These are phyloP conservation scores for Sminthopsis crassicaudata DNA, from an alignment of 2,113 vertebrate species.

Conservation along the genomic window DNA sequence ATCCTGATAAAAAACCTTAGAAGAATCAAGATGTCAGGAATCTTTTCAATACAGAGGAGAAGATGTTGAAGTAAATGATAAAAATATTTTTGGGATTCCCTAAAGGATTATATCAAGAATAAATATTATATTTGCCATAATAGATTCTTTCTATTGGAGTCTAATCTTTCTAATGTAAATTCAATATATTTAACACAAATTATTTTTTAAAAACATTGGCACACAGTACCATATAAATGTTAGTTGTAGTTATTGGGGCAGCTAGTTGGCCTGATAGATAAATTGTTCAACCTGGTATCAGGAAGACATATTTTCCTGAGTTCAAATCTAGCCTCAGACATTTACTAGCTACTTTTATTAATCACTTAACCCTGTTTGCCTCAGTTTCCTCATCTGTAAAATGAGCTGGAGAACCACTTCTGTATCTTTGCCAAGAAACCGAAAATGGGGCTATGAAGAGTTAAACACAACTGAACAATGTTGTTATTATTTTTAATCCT, in stretches of 20 bases:
- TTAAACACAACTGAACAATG: no score
- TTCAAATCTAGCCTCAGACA: not conserved
- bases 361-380: not conserved
- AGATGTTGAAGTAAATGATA: not conserved
- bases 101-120: not conserved
- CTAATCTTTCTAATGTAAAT: not conserved
- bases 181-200: no score
- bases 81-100: not conserved
- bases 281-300: not conserved
- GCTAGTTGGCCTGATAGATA: no score
- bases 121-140: not conserved
- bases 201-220: no score
- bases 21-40: not conserved
- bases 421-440: no score
- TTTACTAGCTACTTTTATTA: not conserved
- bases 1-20: not conserved
- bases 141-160: not conserved
- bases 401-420: not conserved
- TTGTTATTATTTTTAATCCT: not conserved
- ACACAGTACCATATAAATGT: no score
- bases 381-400: not conserved
- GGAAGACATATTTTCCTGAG: not conserved
- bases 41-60: not conserved
- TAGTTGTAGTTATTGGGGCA: no score
- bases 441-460: no score